Percentiles rank a stretch among this genome's conserved stretches.
phyloP scores from a whole-genome alignment of 2,888 invertebrate genomes.

The Scaptomyza polygonia region DNA sequence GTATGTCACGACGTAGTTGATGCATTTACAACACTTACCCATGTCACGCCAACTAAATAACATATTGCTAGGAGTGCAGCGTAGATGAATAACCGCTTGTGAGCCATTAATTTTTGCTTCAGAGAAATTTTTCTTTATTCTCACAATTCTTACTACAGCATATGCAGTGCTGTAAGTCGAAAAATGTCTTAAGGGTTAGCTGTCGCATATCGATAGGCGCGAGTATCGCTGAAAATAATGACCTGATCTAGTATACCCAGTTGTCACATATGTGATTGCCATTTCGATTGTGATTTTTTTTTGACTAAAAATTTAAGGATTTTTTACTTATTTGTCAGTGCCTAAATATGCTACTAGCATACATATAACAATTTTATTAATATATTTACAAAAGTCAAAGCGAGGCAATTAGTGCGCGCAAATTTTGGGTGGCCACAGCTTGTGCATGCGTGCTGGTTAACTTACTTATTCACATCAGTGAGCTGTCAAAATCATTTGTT shows the following conservation, averaged over 20 bases:
- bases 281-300: not conserved
- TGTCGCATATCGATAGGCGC: constrained; percentile 16
- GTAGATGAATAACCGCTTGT: constrained; percentile 71
- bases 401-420: not conserved
- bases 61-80: constrained; percentile 75
- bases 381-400: not conserved
- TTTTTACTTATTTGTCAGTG: no score
- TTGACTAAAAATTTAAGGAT: not conserved
- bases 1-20: not conserved
- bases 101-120: constrained; percentile 80
- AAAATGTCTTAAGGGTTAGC: not conserved
- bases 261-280: not conserved
- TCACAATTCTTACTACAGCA: constrained; percentile 30
- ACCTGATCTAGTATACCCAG: not conserved
- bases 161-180: constrained; percentile 33
- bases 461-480: not conserved
- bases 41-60: constrained; percentile 80
- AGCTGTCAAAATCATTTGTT: constrained; percentile 48
- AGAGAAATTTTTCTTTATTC: constrained; percentile 68
- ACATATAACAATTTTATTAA: not conserved
- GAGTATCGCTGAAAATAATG: constrained; percentile 8
- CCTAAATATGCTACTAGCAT: not conserved
- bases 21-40: constrained; percentile 58
- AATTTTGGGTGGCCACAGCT: constrained; percentile 2
- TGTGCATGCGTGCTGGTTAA: constrained; percentile 1